Base-by-base conservation (phyloP, 2,888 invertebrate genomes). In the Microctonus brassicae region DNA sequence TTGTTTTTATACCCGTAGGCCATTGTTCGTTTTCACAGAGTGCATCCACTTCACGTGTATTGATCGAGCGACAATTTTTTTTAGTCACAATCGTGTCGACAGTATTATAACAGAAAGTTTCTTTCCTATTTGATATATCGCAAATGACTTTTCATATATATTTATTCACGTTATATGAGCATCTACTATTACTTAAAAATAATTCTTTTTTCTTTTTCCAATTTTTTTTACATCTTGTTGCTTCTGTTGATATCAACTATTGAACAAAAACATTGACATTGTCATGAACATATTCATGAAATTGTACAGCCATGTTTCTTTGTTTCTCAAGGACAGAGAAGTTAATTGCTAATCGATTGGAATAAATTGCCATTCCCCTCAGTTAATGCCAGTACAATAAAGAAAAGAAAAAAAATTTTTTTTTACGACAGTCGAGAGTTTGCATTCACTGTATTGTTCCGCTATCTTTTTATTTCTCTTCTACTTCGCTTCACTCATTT, bases 271-370 rank as follows among this genome's bases (percentile, higher is more conserved):
- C 33, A 58, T 17, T 13, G n/a, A 34, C 33, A 17, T 33, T n/a
- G 71, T 73, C 73, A 74, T 69, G 77, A 72, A 73, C 74, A 71
- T 75, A 73, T 60, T 34, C 65, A 53, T 71, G 76, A 76, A 76
- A 76, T 78, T 78, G 72, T 75, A 73, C 68, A 75, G 77, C 77
- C 69, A 74, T 74, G 66, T 72, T 70, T 7, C 70, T 73, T 70
- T 70, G 72, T 75, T 74, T 74, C 73, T 76, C 78, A 75, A 77
- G 76, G 76, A 78, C 76, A 20, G 52, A 78, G 73, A 76, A 69
- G 78, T 80, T 81, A 79, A 81, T 82, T 80, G 76, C 78, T 74
- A 80, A 83, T 82, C 83, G 80, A 81, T 83, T 78, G 78, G 81
- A 80, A 83, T 82, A 81, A 83, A 83, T 82, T 79, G 80, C 78